These are phyloP conservation scores for Megaceryle maxima DNA, from an alignment of 2,113 vertebrate genomes.

Conservation along the genomic window DNA sequence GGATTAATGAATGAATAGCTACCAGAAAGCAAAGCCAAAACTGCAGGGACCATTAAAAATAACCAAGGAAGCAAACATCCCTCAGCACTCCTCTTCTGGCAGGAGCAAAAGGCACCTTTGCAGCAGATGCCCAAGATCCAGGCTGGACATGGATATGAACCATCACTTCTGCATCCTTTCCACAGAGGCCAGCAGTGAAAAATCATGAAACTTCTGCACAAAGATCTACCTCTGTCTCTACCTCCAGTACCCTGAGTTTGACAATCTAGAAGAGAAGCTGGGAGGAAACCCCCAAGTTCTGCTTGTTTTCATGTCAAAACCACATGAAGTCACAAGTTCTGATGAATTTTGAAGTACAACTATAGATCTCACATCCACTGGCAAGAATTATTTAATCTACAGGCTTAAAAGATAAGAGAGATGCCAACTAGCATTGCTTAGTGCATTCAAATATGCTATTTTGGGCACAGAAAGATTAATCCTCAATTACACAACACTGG, in stretches of 20 bases:
- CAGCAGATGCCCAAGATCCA: neutral
- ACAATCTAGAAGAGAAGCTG: neutral
- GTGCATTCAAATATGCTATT: neutral
- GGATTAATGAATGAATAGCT: neutral
- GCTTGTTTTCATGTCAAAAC: neutral
- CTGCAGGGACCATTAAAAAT: neutral
- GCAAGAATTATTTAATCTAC: neutral
- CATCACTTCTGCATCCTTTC: neutral
- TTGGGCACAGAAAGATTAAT: neutral
- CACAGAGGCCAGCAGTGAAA: neutral
- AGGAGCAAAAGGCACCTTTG: neutral
- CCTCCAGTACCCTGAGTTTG: neutral
- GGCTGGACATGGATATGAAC: neutral
- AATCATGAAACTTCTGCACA: neutral
- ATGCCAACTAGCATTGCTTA: neutral
- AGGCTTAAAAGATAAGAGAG: neutral
- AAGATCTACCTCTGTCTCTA: neutral
- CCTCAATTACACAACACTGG: neutral
- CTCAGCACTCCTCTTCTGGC: neutral
- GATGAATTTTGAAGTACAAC: neutral
- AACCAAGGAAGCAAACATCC: neutral
- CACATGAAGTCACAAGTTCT: neutral
- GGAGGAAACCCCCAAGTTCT: neutral
- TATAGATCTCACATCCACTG: neutral
- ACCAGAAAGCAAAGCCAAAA: neutral